phyloP scores from a whole-genome alignment of 1,140 invertebrate species.

The Leptinotarsa lineolata region DNA sequence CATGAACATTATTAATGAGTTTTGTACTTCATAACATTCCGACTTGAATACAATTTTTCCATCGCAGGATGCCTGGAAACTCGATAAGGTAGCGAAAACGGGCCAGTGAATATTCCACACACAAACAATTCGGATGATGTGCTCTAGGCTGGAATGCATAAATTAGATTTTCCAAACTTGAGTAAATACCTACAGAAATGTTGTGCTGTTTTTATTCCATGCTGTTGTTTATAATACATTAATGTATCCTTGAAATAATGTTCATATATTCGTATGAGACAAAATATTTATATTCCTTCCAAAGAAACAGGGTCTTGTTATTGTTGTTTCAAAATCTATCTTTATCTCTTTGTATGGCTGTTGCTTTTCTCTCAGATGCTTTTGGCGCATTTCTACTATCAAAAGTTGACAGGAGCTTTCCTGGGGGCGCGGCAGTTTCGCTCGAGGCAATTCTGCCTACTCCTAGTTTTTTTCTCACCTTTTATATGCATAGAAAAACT shows the following conservation, averaged over 20 bases:
- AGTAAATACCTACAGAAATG: constrained; percentile 37
- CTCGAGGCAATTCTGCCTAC: no score
- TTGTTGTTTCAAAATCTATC: no score
- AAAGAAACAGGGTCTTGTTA: neutral
- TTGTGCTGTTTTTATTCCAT: constrained; percentile 20
- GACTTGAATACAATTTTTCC: no score
- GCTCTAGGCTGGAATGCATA: constrained; percentile 37
- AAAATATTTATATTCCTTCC: neutral
- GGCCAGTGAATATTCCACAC: constrained; percentile 33
- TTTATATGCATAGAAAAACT: no score
- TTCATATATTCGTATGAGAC: neutral
- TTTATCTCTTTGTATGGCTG: no score
- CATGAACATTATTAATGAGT: no score
- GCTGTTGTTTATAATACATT: constrained; percentile 2
- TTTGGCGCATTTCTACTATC: no score
- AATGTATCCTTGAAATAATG: neutral
- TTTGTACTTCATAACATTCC: neutral
- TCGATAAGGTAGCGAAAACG: neutral
- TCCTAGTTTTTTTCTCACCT: no score
- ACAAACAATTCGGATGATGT: constrained; percentile 35
- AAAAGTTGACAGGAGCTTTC: no score
- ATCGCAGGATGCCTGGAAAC: neutral
- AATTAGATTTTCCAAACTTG: constrained; percentile 39
- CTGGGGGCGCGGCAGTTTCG: no score
- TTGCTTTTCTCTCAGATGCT: no score